These are phyloP conservation scores for Carcinoscorpius rotundicauda DNA, from an alignment of 1,140 invertebrate genomes.

Conservation along the genomic window DNA sequence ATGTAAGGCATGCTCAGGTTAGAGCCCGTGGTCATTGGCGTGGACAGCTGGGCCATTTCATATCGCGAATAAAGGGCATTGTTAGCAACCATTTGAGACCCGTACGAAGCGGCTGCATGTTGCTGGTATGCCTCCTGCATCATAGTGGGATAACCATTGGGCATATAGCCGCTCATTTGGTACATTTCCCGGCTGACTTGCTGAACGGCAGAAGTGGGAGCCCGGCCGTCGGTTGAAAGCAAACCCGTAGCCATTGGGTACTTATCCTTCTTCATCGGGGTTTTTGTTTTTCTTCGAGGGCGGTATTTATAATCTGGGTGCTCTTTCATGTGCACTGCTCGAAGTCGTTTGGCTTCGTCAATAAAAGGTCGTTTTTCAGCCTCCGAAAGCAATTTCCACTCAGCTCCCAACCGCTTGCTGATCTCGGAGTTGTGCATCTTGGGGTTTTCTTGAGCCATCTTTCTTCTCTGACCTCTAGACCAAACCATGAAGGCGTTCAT, in stretches of 20 bases:
- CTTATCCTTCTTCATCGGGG: constrained; percentile 90
- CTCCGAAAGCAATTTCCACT: constrained; percentile 97
- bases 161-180: constrained; percentile 94
- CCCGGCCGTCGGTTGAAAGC: constrained; percentile 34
- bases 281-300: constrained; percentile 70
- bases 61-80: constrained; percentile 24
- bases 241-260: constrained; percentile 58
- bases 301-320: constrained; percentile 98
- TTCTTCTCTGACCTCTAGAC: constrained; percentile 90
- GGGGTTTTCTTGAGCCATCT: constrained; percentile 99
- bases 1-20: constrained; percentile 52
- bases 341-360: constrained; percentile 94
- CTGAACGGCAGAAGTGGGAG: constrained; percentile 31
- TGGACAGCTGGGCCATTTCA: constrained; percentile 30
- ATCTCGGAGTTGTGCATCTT: constrained; percentile 99
- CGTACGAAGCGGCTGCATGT: constrained; percentile 43
- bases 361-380: constrained; percentile 96
- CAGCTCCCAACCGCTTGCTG: constrained; percentile 88
- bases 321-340: constrained; percentile 99
- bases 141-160: constrained; percentile 75
- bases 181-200: constrained; percentile 46
- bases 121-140: constrained; percentile 54
- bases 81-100: constrained; percentile 16
- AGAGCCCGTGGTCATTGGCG: constrained; percentile 39
- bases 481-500: constrained; percentile 99